Percentiles rank a stretch among this genome's conserved stretches.
Conservation (phyloP, 2,113 vertebrate genomes). For the Epinephelus lanceolatus region DNA sequence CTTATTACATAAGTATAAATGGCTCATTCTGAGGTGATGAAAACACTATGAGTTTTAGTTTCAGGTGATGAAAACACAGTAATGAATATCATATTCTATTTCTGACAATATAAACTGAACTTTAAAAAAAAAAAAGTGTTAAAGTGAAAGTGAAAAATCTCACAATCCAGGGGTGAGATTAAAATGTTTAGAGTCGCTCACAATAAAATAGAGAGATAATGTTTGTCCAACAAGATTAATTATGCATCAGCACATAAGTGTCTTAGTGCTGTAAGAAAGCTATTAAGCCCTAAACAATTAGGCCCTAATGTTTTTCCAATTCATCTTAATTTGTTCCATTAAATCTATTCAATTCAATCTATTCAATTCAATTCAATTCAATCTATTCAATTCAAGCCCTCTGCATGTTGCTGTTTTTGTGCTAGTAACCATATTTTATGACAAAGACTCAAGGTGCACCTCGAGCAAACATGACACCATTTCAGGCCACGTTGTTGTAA, state of each 20-base stretch:
- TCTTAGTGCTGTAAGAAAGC: background rate
- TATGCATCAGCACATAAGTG: background rate
- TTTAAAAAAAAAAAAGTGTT: too few species aligned
- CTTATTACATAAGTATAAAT: too few species aligned
- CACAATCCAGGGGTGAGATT: too few species aligned
- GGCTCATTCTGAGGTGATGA: too few species aligned
- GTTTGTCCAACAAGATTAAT: background rate
- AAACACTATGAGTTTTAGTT: too few species aligned
- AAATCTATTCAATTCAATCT: too few species aligned
- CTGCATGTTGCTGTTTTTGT: background rate
- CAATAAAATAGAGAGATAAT: background rate
- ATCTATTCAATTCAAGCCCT: background rate
- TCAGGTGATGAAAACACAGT: too few species aligned
- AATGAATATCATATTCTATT: too few species aligned
- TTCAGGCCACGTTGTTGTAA: constrained; percentile 15
- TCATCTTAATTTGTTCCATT: background rate
- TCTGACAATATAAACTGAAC: too few species aligned
- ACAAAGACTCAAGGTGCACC: background rate
- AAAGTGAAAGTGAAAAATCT: too few species aligned
- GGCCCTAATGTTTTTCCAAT: background rate
- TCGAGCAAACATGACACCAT: background rate
- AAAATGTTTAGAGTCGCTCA: background rate
- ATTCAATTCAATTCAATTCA: too few species aligned
- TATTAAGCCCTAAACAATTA: background rate
- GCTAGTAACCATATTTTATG: constrained; percentile 26